phyloP scores from a whole-genome alignment of 2,113 vertebrate species.

The Gymnobelideus leadbeateri region DNA sequence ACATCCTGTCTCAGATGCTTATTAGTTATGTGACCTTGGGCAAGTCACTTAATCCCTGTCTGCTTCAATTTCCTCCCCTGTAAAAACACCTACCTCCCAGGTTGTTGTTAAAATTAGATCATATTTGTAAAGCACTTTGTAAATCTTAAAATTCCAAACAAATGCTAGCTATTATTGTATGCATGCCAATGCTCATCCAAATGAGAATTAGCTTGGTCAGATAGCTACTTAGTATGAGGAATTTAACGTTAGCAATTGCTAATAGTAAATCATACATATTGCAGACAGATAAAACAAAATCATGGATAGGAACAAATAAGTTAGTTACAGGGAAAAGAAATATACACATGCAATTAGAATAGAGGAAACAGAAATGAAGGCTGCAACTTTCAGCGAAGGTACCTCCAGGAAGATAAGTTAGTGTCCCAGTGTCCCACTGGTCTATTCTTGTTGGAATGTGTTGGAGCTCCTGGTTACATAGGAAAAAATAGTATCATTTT shows the following conservation, averaged over 20 bases:
- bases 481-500: not conserved
- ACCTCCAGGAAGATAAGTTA: not conserved
- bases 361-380: not conserved
- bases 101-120: not conserved
- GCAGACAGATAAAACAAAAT: not conserved
- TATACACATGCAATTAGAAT: not conserved
- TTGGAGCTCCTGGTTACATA: not conserved
- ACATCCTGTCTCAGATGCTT: not conserved
- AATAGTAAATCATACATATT: not conserved
- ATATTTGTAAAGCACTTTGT: not conserved
- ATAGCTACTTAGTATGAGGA: not conserved
- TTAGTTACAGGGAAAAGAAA: not conserved
- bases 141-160: not conserved
- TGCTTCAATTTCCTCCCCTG: not conserved
- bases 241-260: not conserved
- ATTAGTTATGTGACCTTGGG: not conserved
- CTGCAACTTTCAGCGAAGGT: not conserved
- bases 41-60: not conserved
- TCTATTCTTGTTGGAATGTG: not conserved
- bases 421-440: not conserved
- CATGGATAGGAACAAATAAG: not conserved
- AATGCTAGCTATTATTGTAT: not conserved
- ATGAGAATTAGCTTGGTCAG: not conserved
- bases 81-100: not conserved
- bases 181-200: not conserved